Evolutionary conservation across 1,140 invertebrate genomes (phyloP).

Genomic region (Diprion similis): DNA sequence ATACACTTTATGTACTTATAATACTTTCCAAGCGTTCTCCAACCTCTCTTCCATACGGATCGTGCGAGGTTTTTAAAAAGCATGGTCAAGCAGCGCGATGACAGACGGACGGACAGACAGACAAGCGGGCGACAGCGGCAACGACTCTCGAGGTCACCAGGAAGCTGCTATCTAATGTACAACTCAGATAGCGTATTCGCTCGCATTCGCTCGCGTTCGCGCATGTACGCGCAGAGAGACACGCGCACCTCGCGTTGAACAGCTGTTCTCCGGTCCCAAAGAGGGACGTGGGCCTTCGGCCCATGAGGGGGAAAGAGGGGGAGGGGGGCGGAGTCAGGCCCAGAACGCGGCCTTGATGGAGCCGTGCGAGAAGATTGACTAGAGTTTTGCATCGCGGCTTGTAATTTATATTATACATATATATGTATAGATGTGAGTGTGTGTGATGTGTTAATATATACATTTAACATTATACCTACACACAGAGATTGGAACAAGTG

Average conservation of each 20-base stretch:
- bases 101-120: constrained; percentile 14
- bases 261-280: constrained; percentile 41
- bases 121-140: constrained; percentile 17
- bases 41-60: no score
- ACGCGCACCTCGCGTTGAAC: constrained; percentile 41
- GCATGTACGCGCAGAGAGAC: constrained; percentile 26
- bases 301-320: not conserved
- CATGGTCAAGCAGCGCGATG: constrained; percentile 1
- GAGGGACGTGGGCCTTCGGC: not conserved
- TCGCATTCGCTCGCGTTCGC: constrained; percentile 25
- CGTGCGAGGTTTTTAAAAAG: no score
- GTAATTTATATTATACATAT: not conserved
- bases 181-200: constrained; percentile 31
- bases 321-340: constrained; percentile 43
- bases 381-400: constrained; percentile 24
- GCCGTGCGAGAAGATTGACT: constrained; percentile 43
- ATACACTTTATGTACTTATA: no score
- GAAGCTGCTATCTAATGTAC: constrained; percentile 52
- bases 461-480: no score
- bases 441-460: no score
- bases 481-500: no score
- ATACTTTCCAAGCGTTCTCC: no score
- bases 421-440: not conserved
- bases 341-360: constrained; percentile 45
- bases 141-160: constrained; percentile 53